Base-by-base conservation (phyloP, 92 coral and sea anemone species). In the Parazoanthus swiftii region DNA sequence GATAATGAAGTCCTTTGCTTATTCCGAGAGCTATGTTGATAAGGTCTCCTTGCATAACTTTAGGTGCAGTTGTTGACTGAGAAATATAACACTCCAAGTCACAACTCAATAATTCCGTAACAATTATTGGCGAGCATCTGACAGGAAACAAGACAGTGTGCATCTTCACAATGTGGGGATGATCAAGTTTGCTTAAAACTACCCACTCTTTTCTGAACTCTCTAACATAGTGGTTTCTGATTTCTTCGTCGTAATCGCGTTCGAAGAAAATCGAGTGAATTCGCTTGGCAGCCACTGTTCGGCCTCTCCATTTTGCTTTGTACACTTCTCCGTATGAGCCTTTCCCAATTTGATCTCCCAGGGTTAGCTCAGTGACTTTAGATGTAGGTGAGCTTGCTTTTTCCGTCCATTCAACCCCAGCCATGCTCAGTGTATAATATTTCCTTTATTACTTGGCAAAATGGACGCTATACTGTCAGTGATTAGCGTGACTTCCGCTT, bases 241-340 rank as follows among this genome's bases (percentile, higher is more conserved):
- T 76, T 81, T 93, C 92, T 59, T 91, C 87, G 37, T 67, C 68
- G 85, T 80, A 93, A 67, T 90, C 89, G 37, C 74, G 76, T n/a
- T 89, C 84, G 85, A 93, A 93, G 80, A 89, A 86, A 9, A 76
- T 79, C 4, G 89, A 72, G 71, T 93, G 95, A 80, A 94, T 87
- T 66, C 93, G 54, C 37, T 94, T 94, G 15, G 98, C 95, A 7
- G 98, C 98, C 1, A 94, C 95, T 8, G 80, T 73, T 25, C 75
- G 43, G 0, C 94, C 95, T n/a, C 90, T 86, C 98, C 95, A 94
- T n/a, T 44, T 36, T 9, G 98, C 98, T 42, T 23, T 70, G 85
- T 92, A 94, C 6, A 94, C 98, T 76, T 91, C 94, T 37, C 95
- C 95, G 82, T 91, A 94, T 13, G 98, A 93, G 0, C 98, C 98